Conservation (phyloP, 2,797 vertebrate genomes). For the Lophotriccus pileatus region DNA sequence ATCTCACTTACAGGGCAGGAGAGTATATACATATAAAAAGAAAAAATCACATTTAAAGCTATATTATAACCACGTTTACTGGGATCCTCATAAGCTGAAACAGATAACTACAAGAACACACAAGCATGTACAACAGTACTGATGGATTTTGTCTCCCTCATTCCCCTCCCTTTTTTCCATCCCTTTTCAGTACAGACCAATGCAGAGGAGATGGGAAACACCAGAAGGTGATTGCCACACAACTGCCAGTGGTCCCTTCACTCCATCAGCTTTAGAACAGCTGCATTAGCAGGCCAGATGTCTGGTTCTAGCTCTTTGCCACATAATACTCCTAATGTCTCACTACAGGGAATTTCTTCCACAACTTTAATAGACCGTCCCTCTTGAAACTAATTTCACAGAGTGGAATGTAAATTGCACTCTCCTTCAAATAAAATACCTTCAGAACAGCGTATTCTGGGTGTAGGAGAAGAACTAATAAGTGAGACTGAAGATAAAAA, state of each 20-base stretch:
- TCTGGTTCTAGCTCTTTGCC: neutral
- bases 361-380: neutral
- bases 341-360: neutral
- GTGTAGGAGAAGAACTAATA: neutral
- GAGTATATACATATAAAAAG: neutral
- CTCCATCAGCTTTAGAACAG: neutral
- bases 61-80: neutral
- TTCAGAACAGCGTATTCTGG: neutral
- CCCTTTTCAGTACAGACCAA: neutral
- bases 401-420: neutral
- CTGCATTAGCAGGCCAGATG: neutral
- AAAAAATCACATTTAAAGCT: neutral
- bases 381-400: neutral
- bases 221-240: neutral
- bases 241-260: fast-evolving
- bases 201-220: neutral
- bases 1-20: neutral
- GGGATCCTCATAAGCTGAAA: neutral
- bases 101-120: fast-evolving
- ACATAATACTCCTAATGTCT: fast-evolving
- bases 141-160: neutral
- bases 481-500: neutral
- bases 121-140: neutral
- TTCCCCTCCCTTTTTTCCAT: neutral
- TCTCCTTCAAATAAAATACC: neutral